A percentile compares a stretch with the other conserved stretches of the same genome.
phyloP scores from a whole-genome alignment of 2,888 invertebrate genomes.

The Elmis aenea region DNA sequence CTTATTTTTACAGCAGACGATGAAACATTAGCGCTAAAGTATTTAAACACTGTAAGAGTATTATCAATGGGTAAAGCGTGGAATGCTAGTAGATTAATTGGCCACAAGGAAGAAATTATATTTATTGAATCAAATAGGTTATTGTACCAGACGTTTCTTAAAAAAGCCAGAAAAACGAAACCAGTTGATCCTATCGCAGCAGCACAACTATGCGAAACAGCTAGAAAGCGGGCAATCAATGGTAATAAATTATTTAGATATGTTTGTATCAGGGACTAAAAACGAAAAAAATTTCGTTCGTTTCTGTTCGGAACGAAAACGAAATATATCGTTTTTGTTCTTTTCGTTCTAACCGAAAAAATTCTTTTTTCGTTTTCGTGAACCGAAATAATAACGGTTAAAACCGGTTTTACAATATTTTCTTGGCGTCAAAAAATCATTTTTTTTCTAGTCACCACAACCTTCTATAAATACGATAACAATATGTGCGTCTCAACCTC shows the following conservation, averaged over 20 bases:
- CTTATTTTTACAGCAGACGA: conserved; percentile 28
- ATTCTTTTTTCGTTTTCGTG: too few relatives aligned
- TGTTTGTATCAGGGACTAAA: too few relatives aligned
- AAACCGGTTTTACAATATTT: too few relatives aligned
- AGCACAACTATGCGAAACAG: conserved; percentile 48
- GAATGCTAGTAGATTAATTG: conserved; percentile 39
- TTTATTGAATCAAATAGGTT: conserved; percentile 48
- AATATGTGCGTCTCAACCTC: too few relatives aligned
- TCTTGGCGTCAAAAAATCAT: too few relatives aligned
- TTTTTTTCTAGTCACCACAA: too few relatives aligned
- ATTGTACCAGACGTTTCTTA: conserved; percentile 46
- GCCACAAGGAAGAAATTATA: conserved; percentile 39
- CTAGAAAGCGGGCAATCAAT: conserved; percentile 52
- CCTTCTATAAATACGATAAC: too few relatives aligned
- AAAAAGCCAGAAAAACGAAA: conserved; percentile 42
- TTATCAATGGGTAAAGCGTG: conserved; percentile 41
- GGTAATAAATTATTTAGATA: conserved; percentile 42
- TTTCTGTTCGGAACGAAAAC: conserved; percentile 45
- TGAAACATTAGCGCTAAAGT: conserved; percentile 29
- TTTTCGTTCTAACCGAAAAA: too few relatives aligned
- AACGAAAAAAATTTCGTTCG: background rate
- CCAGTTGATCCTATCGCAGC: conserved; percentile 46
- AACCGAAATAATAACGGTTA: too few relatives aligned
- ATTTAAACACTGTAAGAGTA: conserved; percentile 29
- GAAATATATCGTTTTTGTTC: too few relatives aligned